A percentile compares a stretch with the other conserved stretches of the same genome.
phyloP scores from a whole-genome alignment of 2,113 vertebrate genomes.

The Silurus asotus region DNA sequence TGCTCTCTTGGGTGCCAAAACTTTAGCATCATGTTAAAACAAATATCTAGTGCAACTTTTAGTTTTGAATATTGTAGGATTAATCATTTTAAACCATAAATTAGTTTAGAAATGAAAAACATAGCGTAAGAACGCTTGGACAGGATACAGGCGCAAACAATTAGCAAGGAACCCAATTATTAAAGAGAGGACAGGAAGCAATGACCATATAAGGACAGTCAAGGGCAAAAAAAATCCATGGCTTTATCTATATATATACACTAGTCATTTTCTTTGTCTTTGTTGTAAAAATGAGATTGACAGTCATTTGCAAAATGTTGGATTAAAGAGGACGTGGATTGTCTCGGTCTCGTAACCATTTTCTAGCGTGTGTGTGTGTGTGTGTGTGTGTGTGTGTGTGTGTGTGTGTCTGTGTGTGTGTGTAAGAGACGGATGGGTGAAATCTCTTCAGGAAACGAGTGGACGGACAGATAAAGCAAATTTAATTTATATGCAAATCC shows the following conservation, averaged over 20 bases:
- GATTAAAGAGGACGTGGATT: neutral
- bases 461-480: slow-evolving; percentile 66
- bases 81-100: no score
- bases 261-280: neutral
- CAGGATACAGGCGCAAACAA: neutral
- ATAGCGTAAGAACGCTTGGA: no score
- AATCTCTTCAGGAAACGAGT: slow-evolving; percentile 48
- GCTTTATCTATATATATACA: neutral
- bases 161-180: neutral
- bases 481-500: slow-evolving; percentile 77
- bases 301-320: neutral
- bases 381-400: no score
- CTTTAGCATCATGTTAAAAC: neutral
- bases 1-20: neutral
- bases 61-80: no score
- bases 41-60: neutral
- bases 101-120: no score
- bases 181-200: neutral
- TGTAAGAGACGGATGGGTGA: slow-evolving; percentile 7
- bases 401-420: no score
- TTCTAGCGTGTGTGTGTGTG: neutral
- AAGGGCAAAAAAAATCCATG: neutral
- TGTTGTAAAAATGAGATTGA: neutral
- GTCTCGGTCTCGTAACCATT: neutral
- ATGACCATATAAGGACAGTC: neutral